A percentile compares a stretch with the other conserved stretches of the same genome.
These are phyloP conservation scores for Tribolium madens DNA, from an alignment of 1,140 invertebrate genomes.

Conservation along the genomic window DNA sequence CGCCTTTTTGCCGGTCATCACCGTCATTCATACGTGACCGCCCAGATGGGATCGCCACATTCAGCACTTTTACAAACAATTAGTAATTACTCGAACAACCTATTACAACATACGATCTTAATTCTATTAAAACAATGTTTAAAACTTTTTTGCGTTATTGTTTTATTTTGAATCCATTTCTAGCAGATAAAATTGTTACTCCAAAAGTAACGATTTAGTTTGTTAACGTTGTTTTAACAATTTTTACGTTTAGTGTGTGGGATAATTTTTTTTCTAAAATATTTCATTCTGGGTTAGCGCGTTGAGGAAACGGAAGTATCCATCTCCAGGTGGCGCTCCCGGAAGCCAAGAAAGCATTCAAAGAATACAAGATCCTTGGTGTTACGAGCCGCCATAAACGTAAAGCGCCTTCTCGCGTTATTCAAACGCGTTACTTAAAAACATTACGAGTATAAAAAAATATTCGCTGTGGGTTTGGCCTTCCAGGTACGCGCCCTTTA, in stretches of 20 bases:
- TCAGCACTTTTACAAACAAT: neutral
- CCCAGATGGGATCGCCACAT: neutral
- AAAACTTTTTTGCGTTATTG: neutral
- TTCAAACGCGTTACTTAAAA: slow-evolving; percentile 15
- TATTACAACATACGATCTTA: neutral
- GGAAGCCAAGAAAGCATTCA: slow-evolving; percentile 20
- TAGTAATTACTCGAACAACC: neutral
- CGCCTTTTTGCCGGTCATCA: slow-evolving; percentile 3
- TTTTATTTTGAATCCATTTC: too few species aligned
- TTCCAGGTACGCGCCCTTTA: slow-evolving; percentile 16
- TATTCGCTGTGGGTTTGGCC: neutral
- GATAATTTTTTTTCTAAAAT: slow-evolving; percentile 23
- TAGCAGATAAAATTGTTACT: too few species aligned
- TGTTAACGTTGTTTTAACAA: too few species aligned
- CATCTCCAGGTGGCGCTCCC: slow-evolving; percentile 32
- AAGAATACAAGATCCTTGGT: slow-evolving; percentile 16
- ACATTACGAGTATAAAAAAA: slow-evolving; percentile 14
- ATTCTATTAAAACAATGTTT: neutral
- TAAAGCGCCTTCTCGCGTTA: slow-evolving; percentile 12
- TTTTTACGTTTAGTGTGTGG: neutral
- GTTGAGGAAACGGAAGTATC: slow-evolving; percentile 8
- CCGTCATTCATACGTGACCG: slow-evolving; percentile 1
- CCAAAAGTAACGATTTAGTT: too few species aligned
- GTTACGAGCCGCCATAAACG: slow-evolving; percentile 18
- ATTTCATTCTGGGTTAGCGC: neutral